A percentile compares a stretch with the other conserved stretches of the same genome.
Evolutionary conservation across 2,797 vertebrate species (phyloP).

Genomic region (Chiroxiphia lanceolata): DNA sequence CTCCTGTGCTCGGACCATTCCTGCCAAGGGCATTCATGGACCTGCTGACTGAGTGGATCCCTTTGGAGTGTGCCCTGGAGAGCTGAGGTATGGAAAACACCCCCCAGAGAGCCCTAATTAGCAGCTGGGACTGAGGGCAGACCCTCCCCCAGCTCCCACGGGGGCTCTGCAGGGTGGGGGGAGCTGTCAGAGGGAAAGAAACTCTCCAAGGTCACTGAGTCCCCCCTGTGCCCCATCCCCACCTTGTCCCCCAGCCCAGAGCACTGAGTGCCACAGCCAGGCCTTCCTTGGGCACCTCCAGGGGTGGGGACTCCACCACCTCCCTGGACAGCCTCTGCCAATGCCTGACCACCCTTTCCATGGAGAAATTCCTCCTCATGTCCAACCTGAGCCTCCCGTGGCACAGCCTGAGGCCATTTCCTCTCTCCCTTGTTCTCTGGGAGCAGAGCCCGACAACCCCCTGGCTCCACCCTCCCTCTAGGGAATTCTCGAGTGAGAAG

Average conservation of each 20-base stretch:
- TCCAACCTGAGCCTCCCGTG: no score
- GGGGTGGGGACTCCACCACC: background rate
- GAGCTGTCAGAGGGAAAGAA: background rate
- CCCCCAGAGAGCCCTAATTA: background rate
- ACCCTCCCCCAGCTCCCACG: background rate
- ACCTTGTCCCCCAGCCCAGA: background rate
- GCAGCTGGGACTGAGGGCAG: background rate
- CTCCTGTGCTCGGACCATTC: fast-evolving
- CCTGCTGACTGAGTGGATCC: background rate
- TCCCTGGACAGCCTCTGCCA: no score
- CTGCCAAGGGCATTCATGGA: constrained; percentile 9
- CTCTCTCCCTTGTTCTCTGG: no score
- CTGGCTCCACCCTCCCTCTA: background rate
- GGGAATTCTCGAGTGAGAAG: background rate
- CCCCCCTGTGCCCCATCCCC: background rate
- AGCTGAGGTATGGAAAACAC: background rate
- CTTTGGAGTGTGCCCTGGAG: fast-evolving
- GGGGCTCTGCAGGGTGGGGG: fast-evolving
- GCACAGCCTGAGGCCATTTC: no score
- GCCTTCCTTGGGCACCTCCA: background rate
- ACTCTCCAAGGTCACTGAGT: no score
- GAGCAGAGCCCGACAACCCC: background rate
- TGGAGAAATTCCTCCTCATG: no score
- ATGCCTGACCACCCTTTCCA: no score
- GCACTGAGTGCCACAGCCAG: background rate